Conservation (phyloP, 2,113 vertebrate species). For the Ellobius talpinus region DNA sequence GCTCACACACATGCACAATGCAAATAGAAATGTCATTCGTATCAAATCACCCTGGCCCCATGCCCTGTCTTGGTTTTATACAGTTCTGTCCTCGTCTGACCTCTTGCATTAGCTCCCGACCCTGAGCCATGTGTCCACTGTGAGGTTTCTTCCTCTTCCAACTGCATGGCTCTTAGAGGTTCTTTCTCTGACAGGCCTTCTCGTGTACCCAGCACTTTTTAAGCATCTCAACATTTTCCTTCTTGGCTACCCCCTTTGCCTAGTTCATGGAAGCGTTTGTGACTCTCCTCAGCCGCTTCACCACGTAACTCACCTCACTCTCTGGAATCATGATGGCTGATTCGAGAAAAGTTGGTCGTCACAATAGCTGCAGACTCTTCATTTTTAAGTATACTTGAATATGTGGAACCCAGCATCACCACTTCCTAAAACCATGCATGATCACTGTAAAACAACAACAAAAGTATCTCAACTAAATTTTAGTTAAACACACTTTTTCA, state of each 20-base stretch:
- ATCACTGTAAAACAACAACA: background rate
- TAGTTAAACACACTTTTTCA: conserved; percentile 21
- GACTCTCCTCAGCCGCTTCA: background rate
- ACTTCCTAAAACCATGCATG: background rate
- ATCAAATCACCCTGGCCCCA: background rate
- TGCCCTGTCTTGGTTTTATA: background rate
- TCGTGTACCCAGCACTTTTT: background rate
- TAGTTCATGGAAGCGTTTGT: background rate
- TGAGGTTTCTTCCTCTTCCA: background rate
- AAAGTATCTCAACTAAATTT: background rate
- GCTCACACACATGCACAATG: background rate
- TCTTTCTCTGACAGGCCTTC: background rate
- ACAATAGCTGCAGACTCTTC: background rate
- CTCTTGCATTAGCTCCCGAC: background rate
- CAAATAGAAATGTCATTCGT: background rate
- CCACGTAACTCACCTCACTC: background rate
- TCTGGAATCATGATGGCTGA: background rate
- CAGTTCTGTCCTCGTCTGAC: background rate
- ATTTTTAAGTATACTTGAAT: background rate
- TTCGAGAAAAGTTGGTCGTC: background rate
- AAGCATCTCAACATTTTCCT: background rate
- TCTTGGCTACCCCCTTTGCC: background rate
- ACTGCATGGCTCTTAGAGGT: background rate
- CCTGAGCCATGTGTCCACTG: background rate
- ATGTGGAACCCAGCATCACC: background rate